A percentile compares a stretch with the other conserved stretches of the same genome.
Conservation (phyloP, 2,797 vertebrate genomes). For the Myotis vivesi region DNA sequence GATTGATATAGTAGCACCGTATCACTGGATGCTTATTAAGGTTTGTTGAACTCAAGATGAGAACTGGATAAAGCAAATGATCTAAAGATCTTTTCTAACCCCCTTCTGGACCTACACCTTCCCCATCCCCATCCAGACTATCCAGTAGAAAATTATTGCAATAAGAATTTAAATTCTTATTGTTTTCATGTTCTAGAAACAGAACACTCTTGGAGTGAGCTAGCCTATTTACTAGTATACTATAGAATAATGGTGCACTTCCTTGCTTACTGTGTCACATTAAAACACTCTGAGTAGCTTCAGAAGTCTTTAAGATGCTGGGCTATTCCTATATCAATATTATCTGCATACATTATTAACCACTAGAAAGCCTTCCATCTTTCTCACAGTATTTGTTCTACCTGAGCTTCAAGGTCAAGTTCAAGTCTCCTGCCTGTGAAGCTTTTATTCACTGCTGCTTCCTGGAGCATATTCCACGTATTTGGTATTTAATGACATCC, state of each 20-base stretch:
- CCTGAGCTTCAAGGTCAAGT: neutral
- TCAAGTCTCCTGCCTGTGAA: neutral
- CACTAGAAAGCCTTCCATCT: neutral
- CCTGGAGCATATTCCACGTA: neutral
- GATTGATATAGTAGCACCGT: neutral
- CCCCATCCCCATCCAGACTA: neutral
- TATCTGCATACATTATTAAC: neutral
- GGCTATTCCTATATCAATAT: neutral
- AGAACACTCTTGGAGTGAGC: neutral
- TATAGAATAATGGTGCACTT: neutral
- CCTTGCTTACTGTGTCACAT: neutral
- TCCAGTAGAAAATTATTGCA: neutral
- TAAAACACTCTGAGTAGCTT: neutral
- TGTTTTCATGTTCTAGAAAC: neutral
- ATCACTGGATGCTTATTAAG: neutral
- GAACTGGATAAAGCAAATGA: neutral
- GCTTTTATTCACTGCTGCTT: neutral
- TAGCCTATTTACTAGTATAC: neutral
- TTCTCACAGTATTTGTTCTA: neutral
- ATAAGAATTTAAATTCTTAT: neutral
- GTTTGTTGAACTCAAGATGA: neutral
- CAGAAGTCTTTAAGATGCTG: neutral
- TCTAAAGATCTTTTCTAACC: rapidly evolving
- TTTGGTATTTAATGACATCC: neutral
- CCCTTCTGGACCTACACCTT: rapidly evolving